Base-by-base conservation (phyloP, 2,797 vertebrate species). In the Coendou prehensilis region DNA sequence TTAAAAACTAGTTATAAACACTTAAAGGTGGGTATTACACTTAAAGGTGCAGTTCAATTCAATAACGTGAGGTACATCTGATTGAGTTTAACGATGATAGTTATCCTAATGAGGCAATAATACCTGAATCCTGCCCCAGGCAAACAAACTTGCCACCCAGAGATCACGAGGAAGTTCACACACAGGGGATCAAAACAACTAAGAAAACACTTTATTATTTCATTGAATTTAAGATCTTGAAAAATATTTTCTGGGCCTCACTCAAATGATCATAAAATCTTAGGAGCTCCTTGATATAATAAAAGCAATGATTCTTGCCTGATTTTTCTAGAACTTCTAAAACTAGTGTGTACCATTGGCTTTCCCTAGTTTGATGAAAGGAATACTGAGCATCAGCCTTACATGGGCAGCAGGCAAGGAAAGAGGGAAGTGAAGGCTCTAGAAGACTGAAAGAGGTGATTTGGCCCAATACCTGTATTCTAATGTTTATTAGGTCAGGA, bases 211-310 rank as follows among this genome's bases (percentile, higher is more conserved):
- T 37, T 93, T 57, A 91, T 63, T 75, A 81, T 95, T 94, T 92
- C 69, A 93, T 81, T 95, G 69, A 84, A 13, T n/a, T 93, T 87
- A 84, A 94, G 33, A 87, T 93, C 57, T 80, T 87, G 89, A 89
- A 87, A 41, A 93, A 92, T 63, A 71, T 93, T 33, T 75, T 9
- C 64, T 92, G 76, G 59, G 80, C 22, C 20, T 87, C 37, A 64
- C 28, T 87, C 91, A 81, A 87, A 57, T 76, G 52, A 91, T 50
- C 37, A 80, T 73, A 79, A 73, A 93, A 76, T 93, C 26, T 91
- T 47, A 78, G 89, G 69, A 96, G 50, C 4, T 45, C 30, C 22
- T 61, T 78, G 18, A 87, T 93, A 87, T 67, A 87, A 92, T 69
- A n/a, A 78, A 26, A 37, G 5, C 37, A 82, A 7, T 11, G 76